Percentiles rank a stretch among this genome's conserved stretches.
phyloP scores from a whole-genome alignment of 2,113 vertebrate species.

The Planiliza haematocheilus region DNA sequence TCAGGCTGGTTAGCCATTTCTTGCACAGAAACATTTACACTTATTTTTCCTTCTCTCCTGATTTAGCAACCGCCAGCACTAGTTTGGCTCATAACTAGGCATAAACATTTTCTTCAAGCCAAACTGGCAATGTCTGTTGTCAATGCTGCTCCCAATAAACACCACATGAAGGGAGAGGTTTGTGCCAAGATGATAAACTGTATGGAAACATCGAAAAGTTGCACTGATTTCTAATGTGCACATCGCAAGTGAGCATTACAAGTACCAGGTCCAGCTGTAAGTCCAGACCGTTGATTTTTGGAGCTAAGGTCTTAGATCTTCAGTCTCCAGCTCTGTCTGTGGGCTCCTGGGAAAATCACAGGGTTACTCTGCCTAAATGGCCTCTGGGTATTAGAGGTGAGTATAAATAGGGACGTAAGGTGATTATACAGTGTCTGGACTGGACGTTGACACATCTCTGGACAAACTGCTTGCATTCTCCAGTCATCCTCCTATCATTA shows the following conservation, averaged over 20 bases:
- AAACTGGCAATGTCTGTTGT: constrained; percentile 38
- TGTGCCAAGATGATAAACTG: constrained; percentile 35
- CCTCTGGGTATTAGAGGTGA: constrained; percentile 51
- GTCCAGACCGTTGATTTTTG: neutral
- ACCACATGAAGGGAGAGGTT: neutral
- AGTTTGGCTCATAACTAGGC: constrained; percentile 20
- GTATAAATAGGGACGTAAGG: constrained; percentile 66
- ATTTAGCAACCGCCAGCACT: constrained; percentile 47
- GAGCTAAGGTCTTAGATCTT: constrained; percentile 1
- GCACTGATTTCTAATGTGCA: neutral
- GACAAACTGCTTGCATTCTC: constrained; percentile 4
- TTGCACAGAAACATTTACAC: constrained; percentile 24
- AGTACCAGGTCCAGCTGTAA: neutral
- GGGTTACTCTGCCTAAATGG: neutral
- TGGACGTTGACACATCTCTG: constrained; percentile 16
- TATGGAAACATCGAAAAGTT: constrained; percentile 1
- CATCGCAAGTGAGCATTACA: too few relatives aligned
- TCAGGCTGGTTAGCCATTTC: constrained; percentile 4
- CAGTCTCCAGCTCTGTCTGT: constrained; percentile 1
- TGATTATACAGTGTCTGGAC: constrained; percentile 44
- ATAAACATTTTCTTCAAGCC: constrained; percentile 10
- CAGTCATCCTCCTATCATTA: too few relatives aligned
- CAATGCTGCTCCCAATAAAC: constrained; percentile 29
- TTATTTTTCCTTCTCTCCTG: constrained; percentile 40
- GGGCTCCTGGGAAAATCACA: constrained; percentile 1